These are phyloP conservation scores for Rambutsinella grinnellia DNA, from an alignment of 2,888 invertebrate genomes.

Conservation along the genomic window DNA sequence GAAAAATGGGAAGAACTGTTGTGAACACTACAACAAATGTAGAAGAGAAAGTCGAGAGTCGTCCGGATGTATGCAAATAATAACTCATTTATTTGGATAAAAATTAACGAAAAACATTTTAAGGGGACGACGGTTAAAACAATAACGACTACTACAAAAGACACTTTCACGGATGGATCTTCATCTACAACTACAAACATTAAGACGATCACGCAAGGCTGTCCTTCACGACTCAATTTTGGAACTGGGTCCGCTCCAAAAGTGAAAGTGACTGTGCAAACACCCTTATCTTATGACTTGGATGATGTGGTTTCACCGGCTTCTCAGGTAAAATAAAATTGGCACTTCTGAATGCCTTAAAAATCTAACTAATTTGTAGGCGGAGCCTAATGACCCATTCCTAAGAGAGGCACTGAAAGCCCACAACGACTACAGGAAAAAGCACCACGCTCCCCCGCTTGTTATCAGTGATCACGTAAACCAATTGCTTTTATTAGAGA, in stretches of 20 bases:
- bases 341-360: too few species aligned
- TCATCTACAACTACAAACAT: conserved; percentile 58
- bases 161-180: conserved; percentile 62
- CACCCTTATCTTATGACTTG: conserved; percentile 53
- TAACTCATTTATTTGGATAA: too few species aligned
- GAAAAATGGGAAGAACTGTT: too few species aligned
- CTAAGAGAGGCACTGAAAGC: conserved; percentile 57
- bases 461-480: conserved; percentile 54
- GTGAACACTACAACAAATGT: too few species aligned
- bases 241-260: conserved; percentile 40
- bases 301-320: conserved; percentile 53
- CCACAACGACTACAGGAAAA: conserved; percentile 57
- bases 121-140: conserved; percentile 63
- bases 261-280: conserved; percentile 55
- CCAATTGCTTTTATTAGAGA: too few species aligned
- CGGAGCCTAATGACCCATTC: conserved; percentile 51
- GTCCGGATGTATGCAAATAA: too few species aligned
- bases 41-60: too few species aligned
- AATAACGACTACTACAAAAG: conserved; percentile 62
- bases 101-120: too few species aligned
- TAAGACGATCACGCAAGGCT: conserved; percentile 63
- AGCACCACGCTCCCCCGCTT: conserved; percentile 50
- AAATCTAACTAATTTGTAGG: conserved; percentile 27
- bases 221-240: conserved; percentile 39
- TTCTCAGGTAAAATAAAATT: conserved; percentile 52